phyloP scores from a whole-genome alignment of 2,888 invertebrate species.

The Hoplodrina blanda region DNA sequence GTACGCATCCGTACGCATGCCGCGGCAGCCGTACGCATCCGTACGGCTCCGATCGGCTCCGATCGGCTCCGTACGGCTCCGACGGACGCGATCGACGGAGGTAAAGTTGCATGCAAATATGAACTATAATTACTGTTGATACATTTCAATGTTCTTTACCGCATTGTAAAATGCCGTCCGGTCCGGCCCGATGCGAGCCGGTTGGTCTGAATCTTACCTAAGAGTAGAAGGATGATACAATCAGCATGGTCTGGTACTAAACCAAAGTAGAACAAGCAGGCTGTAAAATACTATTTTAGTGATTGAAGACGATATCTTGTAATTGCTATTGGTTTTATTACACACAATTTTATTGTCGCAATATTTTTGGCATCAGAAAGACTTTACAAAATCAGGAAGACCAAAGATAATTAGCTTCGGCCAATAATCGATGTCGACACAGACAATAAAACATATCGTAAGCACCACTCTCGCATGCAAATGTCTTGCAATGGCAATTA shows the following conservation, averaged over 20 bases:
- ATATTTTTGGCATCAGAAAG: constrained; percentile 6
- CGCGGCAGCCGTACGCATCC: too few species aligned
- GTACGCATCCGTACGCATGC: too few species aligned
- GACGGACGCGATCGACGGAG: too few species aligned
- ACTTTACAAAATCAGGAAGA: constrained; percentile 39
- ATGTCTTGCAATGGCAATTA: constrained; percentile 48
- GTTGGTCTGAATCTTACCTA: too few species aligned
- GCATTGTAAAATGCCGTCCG: too few species aligned
- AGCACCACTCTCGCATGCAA: constrained; percentile 32
- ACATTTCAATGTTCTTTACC: too few species aligned
- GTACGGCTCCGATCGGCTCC: too few species aligned
- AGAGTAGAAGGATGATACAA: background rate
- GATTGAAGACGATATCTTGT: background rate
- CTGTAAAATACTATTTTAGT: background rate
- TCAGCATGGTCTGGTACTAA: background rate
- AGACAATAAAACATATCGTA: constrained; percentile 40
- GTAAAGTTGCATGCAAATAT: too few species aligned
- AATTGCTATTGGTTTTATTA: background rate
- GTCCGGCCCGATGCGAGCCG: too few species aligned
- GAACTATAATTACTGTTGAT: too few species aligned
- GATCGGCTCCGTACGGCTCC: too few species aligned
- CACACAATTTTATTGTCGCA: background rate
- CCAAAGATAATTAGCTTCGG: constrained; percentile 36
- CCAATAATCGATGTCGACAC: constrained; percentile 46
- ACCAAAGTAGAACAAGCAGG: too few species aligned